Conservation (phyloP, 2,113 vertebrate species). For the Corydoras maculifer region DNA sequence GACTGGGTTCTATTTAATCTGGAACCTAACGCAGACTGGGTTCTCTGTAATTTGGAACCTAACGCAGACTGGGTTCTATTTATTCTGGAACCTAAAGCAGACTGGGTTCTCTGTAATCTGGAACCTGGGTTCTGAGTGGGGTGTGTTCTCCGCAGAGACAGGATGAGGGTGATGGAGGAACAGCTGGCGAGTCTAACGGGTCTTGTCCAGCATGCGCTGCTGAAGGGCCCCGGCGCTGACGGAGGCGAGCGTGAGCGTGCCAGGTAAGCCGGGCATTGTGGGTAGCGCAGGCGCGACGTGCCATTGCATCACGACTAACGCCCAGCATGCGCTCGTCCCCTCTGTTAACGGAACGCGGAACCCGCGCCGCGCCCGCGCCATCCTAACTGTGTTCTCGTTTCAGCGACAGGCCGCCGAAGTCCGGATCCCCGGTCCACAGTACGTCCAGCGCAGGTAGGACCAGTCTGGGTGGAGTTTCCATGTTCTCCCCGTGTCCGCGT, state of each 20-base stretch:
- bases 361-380: not conserved
- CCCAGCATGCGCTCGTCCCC: slow-evolving; percentile 30
- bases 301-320: slow-evolving; percentile 21
- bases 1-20: too few relatives aligned
- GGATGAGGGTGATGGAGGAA: slow-evolving; percentile 99
- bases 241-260: slow-evolving; percentile 78
- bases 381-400: slow-evolving; percentile 41
- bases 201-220: slow-evolving; percentile 96
- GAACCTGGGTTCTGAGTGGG: too few relatives aligned
- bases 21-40: too few relatives aligned
- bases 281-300: slow-evolving; percentile 22
- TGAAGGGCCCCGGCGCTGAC: slow-evolving; percentile 91
- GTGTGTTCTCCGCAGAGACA: slow-evolving; percentile 81
- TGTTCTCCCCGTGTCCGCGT: too few relatives aligned
- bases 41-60: too few relatives aligned
- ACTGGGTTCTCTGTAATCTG: too few relatives aligned
- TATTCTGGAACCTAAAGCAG: too few relatives aligned
- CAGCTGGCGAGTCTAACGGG: slow-evolving; percentile 99
- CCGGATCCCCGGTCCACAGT: slow-evolving; percentile 69
- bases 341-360: not conserved
- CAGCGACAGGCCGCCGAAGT: slow-evolving; percentile 81
- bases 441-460: slow-evolving; percentile 71
- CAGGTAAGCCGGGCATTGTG: slow-evolving; percentile 77
- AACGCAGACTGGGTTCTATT: too few relatives aligned
- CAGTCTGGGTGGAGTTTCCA: too few relatives aligned